Evolutionary conservation across 2,888 invertebrate genomes (phyloP).

Genomic region (Coleophora flavipennella): DNA sequence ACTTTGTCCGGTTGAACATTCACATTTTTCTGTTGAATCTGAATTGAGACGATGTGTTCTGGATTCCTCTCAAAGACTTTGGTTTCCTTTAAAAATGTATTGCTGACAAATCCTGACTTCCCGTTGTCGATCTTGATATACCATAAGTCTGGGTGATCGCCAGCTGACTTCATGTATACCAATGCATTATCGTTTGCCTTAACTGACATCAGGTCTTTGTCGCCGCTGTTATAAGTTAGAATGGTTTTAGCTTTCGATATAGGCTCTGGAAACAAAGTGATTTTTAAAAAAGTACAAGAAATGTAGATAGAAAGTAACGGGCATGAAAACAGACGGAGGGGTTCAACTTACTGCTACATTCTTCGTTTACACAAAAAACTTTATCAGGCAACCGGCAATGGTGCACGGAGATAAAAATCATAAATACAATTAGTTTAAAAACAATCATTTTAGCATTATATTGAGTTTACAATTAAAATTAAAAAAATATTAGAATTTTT

Average conservation of each 20-base stretch:
- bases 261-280: slow-evolving; percentile 59
- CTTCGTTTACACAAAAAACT: slow-evolving; percentile 78
- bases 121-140: slow-evolving; percentile 78
- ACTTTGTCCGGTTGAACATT: slow-evolving; percentile 43
- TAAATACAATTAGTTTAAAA: slow-evolving; percentile 50
- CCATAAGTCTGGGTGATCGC: slow-evolving; percentile 74
- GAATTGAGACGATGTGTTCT: slow-evolving; percentile 41
- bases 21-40: slow-evolving; percentile 17
- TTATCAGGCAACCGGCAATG: slow-evolving; percentile 75
- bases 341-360: slow-evolving; percentile 76
- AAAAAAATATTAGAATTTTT: slow-evolving; percentile 41
- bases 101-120: slow-evolving; percentile 77
- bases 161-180: slow-evolving; percentile 81
- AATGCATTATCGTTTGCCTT: slow-evolving; percentile 66
- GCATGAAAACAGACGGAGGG: slow-evolving; percentile 24
- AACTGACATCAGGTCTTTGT: slow-evolving; percentile 75
- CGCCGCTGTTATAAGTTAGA: slow-evolving; percentile 68
- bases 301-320: slow-evolving; percentile 25
- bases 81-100: slow-evolving; percentile 72
- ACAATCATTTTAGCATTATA: slow-evolving; percentile 65
- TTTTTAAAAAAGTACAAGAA: slow-evolving; percentile 9
- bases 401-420: slow-evolving; percentile 41
- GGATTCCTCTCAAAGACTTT: slow-evolving; percentile 57
- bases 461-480: slow-evolving; percentile 31
- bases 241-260: slow-evolving; percentile 76